Evolutionary conservation across 2,113 vertebrate genomes (phyloP), one percentile per base, ranked within the genome.

Genomic region (Planiliza haematocheilus): DNA sequence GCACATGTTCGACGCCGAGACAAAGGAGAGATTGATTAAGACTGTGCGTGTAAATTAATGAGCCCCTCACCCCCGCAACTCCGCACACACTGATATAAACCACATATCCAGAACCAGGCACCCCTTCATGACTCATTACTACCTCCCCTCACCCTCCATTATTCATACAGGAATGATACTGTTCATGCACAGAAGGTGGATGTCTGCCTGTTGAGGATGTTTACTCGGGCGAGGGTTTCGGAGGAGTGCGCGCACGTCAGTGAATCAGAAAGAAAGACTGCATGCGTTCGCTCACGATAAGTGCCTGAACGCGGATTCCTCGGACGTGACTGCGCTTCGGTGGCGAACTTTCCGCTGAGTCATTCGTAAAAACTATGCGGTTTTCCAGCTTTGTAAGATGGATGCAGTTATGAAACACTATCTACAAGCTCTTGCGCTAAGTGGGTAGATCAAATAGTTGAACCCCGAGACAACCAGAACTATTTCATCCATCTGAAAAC

Each of bases 101-200:
- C 81, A 68, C 72, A 55, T 45, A 79, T 68, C 71, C 62, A 75
- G 46, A 63, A 75, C 58, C 79, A 74, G 78, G 42, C 67, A 8
- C 73, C 64, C n/a, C 16, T 60, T 87, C 64, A 82, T 48, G 84
- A 82, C 68, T 79, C 86, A 74, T 87, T 82, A 62, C 34, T 41
- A 17, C 61, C 56, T 56, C 65, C 56, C 16, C 75, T 59, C 59
- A 43, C 38, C 34, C 18, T 39, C 24, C 43, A 50, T 81, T 53
- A 77, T 70, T 74, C 75, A 83, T 50, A 24, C 24, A 41, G 68
- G 39, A 37, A 8, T 48, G 58, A 55, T 14, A 4, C 12, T 43
- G 51, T 64, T 73, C 65, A 36, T 49, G 8, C 57, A 20, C 38
- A 46, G 57, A 8, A 72, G 68, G 12, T 69, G 48, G 56, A 67